Evolutionary conservation across 1,140 invertebrate genomes (phyloP), one percentile per base, ranked within the genome.

Genomic region (Nylanderia fulva): DNA sequence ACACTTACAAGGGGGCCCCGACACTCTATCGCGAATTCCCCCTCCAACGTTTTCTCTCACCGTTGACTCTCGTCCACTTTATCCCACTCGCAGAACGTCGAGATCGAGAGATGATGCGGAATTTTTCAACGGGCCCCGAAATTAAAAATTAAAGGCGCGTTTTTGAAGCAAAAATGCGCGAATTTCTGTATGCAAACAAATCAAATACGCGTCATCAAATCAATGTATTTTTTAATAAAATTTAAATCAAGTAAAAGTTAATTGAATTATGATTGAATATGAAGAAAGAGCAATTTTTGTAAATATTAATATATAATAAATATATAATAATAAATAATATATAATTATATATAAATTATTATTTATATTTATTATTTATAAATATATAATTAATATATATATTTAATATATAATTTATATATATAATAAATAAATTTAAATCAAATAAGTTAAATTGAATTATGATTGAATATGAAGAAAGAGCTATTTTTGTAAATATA

Each of bases 1-100:
- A 80, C 52, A 87, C 71, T 87, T 87, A 75, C 54, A n/a, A n/a
- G n/a, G 82, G 66, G 54, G 48, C 2, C 39, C 61, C 75, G 56
- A 84, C 76, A 84, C 72, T 68, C 11, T 29, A 60, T 36, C 29
- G 13, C 33, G 15, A 13, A 42, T 13, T 60, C 39, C 80, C 39
- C 69, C 52, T 33, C 48, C 24, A 15, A 13, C 33, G 4, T 60
- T 61, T n/a, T 2, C n/a, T n/a, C n/a, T n/a, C 72, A 27, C 15
- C 3, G 39, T n/a, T 7, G 29, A 1, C 11, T 13, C 29, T 33
- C 29, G 1, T 33, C 52, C 15, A 18, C 45, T 48, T 48, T 48
- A 48, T 48, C 45, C 54, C 42, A 29, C 66, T 48, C 66, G 5
- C 5, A 15, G 33, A 21, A 27, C 45, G 33, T 74, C 54, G 54